A percentile compares a stretch with the other conserved stretches of the same genome.
phyloP scores from a whole-genome alignment of 2,888 invertebrate species.

The Clepsis dumicolana region DNA sequence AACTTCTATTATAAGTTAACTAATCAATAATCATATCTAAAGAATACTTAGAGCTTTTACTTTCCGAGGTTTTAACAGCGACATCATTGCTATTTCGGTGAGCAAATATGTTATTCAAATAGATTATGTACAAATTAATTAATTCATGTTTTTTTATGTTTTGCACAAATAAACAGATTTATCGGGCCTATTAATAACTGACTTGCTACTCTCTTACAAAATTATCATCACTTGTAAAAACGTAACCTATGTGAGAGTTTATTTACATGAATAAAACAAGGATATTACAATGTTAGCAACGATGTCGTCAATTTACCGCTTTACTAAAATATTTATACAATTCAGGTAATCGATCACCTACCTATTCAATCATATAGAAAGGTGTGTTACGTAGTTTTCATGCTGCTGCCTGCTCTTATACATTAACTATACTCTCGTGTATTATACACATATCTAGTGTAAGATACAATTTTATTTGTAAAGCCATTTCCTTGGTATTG shows the following conservation, averaged over 20 bases:
- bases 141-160: not conserved
- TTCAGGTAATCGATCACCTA: slow-evolving; percentile 26
- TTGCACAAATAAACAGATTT: not conserved
- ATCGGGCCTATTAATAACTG: too few species aligned
- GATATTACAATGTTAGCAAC: slow-evolving; percentile 51
- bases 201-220: not conserved
- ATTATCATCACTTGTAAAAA: not conserved
- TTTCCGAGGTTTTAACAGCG: slow-evolving; percentile 61
- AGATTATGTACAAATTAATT: not conserved
- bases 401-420: slow-evolving; percentile 3
- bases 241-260: not conserved
- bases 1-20: slow-evolving; percentile 79
- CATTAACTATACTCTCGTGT: not conserved
- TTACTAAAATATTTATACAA: slow-evolving; percentile 53
- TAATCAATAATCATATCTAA: slow-evolving; percentile 81
- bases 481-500: slow-evolving; percentile 82
- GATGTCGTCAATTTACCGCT: slow-evolving; percentile 59
- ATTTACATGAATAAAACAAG: not conserved
- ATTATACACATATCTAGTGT: not conserved
- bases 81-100: slow-evolving; percentile 71
- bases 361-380: slow-evolving; percentile 8
- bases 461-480: slow-evolving; percentile 61
- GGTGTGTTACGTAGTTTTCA: not conserved
- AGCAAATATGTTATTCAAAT: slow-evolving; percentile 63
- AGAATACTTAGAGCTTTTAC: slow-evolving; percentile 80